Conservation (phyloP, 1,140 invertebrate genomes). For the Pseudomyrmex sp. region DNA sequence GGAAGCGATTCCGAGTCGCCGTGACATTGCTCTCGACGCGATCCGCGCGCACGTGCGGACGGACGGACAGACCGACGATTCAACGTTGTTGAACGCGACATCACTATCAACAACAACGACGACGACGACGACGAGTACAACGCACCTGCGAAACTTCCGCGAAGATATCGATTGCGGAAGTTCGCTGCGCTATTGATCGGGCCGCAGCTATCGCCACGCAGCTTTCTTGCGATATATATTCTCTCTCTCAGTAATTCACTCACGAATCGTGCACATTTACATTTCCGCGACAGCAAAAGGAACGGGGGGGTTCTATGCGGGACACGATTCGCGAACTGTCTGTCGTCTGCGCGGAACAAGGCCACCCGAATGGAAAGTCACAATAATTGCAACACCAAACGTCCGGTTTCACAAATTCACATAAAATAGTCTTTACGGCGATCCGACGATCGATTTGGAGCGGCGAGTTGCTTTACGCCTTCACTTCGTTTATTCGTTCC, state of each 20-base stretch:
- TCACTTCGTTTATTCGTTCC: too few species aligned
- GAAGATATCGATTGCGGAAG: slow-evolving; percentile 30
- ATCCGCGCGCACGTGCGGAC: neutral
- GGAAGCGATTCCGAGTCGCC: slow-evolving; percentile 49
- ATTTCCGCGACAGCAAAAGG: too few species aligned
- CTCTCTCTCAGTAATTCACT: neutral
- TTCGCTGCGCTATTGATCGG: neutral
- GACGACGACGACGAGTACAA: slow-evolving; percentile 1
- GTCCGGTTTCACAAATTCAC: neutral
- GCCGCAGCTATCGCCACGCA: slow-evolving; percentile 20
- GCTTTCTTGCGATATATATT: neutral
- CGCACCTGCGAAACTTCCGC: slow-evolving; percentile 29
- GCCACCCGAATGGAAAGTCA: slow-evolving; percentile 27
- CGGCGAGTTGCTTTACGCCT: too few species aligned
- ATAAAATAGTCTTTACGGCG: too few species aligned
- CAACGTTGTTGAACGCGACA: neutral
- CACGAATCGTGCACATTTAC: neutral
- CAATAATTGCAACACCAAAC: slow-evolving; percentile 3
- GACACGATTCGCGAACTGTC: neutral
- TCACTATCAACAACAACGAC: neutral
- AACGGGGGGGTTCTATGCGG: too few species aligned
- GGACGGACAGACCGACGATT: neutral
- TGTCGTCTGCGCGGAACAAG: slow-evolving; percentile 2
- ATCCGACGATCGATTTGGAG: too few species aligned
- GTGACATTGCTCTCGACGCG: slow-evolving; percentile 17